phyloP scores from a whole-genome alignment of 2,888 invertebrate genomes.

The Orchestes rusci region DNA sequence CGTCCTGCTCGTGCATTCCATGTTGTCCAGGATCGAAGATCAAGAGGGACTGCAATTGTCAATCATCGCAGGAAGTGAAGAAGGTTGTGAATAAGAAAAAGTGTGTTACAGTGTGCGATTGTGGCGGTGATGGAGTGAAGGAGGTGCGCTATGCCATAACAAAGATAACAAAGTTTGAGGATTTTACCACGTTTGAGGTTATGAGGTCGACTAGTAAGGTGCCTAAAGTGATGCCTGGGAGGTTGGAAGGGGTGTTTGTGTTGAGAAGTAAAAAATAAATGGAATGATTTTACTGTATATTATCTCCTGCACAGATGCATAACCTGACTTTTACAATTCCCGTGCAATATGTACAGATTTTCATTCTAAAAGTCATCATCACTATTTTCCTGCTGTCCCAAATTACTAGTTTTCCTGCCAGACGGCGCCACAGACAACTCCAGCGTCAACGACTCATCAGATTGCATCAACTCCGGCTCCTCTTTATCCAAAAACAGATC shows the following conservation, averaged over 20 bases:
- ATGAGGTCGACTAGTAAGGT: conserved; percentile 37
- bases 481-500: conserved; percentile 42
- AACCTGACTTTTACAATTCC: no score
- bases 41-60: background rate
- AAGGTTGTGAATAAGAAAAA: conserved; percentile 4
- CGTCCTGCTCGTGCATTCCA: conserved; percentile 8
- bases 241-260: conserved; percentile 37
- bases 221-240: conserved; percentile 33
- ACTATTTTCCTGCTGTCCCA: conserved; percentile 39
- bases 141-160: conserved; percentile 37
- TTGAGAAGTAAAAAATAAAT: conserved; percentile 30
- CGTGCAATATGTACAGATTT: no score
- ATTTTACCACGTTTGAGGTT: conserved; percentile 39
- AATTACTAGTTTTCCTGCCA: conserved; percentile 35
- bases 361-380: conserved; percentile 42
- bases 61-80: no score
- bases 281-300: no score
- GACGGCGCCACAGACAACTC: conserved; percentile 38
- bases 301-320: background rate
- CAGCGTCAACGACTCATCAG: conserved; percentile 41
- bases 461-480: conserved; percentile 41
- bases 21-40: background rate
- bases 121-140: conserved; percentile 8
- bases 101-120: conserved; percentile 13
- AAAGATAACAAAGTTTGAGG: conserved; percentile 36